These are phyloP conservation scores for Coturnix japonica DNA, from an alignment of 2,113 vertebrate species.

Conservation along the genomic window DNA sequence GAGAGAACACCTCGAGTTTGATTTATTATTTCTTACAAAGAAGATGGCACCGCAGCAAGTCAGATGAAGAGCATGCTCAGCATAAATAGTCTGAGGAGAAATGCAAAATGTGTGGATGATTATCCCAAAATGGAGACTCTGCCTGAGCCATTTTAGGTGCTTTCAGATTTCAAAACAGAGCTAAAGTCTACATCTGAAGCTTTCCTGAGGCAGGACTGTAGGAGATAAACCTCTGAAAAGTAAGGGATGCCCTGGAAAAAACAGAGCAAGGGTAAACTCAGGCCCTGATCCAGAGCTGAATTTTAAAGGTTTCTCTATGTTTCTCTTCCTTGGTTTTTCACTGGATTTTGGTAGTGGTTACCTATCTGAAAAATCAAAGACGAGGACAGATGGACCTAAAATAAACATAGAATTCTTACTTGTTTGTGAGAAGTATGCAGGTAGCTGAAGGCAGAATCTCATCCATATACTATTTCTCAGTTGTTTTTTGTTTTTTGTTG, in stretches of 20 bases:
- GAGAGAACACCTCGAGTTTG: neutral
- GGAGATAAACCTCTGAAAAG: neutral
- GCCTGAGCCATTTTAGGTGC: constrained; percentile 14
- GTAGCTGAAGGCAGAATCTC: constrained; percentile 55
- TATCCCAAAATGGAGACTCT: neutral
- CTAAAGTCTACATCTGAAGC: constrained; percentile 11
- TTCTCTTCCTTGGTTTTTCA: constrained; percentile 22
- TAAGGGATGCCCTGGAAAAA: constrained; percentile 15
- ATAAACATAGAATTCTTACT: constrained; percentile 32
- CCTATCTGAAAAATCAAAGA: constrained; percentile 40
- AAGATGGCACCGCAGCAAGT: neutral
- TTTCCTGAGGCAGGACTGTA: neutral
- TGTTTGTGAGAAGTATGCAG: constrained; percentile 30
- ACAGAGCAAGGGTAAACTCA: constrained; percentile 9
- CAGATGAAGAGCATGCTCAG: neutral
- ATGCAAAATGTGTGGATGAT: neutral
- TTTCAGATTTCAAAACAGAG: constrained; percentile 35
- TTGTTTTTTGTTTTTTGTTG: no score
- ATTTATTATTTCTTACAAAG: neutral
- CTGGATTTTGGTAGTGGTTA: constrained; percentile 23
- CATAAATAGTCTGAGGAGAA: constrained; percentile 36
- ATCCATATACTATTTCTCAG: neutral
- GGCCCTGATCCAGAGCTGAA: neutral
- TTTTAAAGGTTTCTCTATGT: constrained; percentile 33
- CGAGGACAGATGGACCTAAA: constrained; percentile 30